Evolutionary conservation across 2,888 invertebrate species (phyloP), one percentile per base, ranked within the genome.

Genomic region (Barypeithes pellucidus): DNA sequence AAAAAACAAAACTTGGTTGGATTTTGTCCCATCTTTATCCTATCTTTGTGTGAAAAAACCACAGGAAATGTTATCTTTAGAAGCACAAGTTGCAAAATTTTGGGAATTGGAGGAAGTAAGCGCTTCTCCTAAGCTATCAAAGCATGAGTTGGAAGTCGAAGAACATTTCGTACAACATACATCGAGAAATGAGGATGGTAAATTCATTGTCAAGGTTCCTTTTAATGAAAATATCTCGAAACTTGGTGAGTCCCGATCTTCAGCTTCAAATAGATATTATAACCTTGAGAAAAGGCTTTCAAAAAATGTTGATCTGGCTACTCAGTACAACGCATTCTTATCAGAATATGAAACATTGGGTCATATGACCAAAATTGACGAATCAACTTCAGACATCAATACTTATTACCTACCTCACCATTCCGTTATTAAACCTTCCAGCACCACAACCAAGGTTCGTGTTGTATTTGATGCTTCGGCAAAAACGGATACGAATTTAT

Each of bases 261-360:
- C 20, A 8, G 20, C 47, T 1, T 47, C 20, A 8, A 47, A 20
- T 18, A 47, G 47, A 5, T 45, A 8, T 3, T 16, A 47, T 18
- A 47, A 16, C 9, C 14, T 47, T 18, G 20, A 47, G 47, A 47
- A 47, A 18, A 47, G 9, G 20, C 16, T 47, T 20, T 20, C 11
- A 62, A 73, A 77, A 24, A 72, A 75, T 47, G 41, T 11, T 9
- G 43, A 61, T 11, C 67, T 73, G 33, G 11, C 36, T 5, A 18
- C 33, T 45, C 63, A 75, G 36, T 78, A 78, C 68, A 52, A 50
- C 8, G 36, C 62, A 2, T 76, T 78, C 41, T 70, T 77, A 67
- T 14, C 36, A 0, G 76, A 78, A 57, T 77, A 77, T 47, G n/a
- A 59, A 33, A 18, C 24, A 9, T 59, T 77, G 33, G 72, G 70